Base-by-base conservation (phyloP, 64 coral and sea anemone species). In the Porites australiensis region DNA sequence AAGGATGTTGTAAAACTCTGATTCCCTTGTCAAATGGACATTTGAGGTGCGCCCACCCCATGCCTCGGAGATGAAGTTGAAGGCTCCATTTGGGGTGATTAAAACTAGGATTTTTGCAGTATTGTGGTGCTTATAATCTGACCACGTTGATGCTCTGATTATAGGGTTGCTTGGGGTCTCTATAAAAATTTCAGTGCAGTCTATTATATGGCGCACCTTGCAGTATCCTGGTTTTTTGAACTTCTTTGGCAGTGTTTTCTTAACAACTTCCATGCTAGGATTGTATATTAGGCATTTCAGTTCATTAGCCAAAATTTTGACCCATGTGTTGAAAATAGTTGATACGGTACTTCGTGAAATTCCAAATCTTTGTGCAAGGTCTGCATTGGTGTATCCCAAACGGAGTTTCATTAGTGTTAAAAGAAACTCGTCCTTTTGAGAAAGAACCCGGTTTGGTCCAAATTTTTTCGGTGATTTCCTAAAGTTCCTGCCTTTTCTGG, bases 51-150 rank as follows among this genome's bases (percentile, higher is more conserved):
- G 45, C 44, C 75, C 75, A 77, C 75, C 75, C 46, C 75, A 77
- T 50, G 75, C 45, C 48, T 77, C 27, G n/a, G 75, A 77, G 18
- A 71, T 71, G 68, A 77, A 77, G 20, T 77, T 77, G 52, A 77
- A 77, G 46, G 75, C 44, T 3, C 75, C 75, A 77, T 50, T 50
- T 77, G 75, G 44, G 45, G 48, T 77, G 4, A 77, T 77, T 50
- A 47, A 77, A 18, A 77, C 75, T 50, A 77, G 75, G 20, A 52
- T 52, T 79, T 93, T 93, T 66, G 64, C 72, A 50, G 91, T 93
- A 63, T 87, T 74, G 27, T 92, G 90, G 71, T 86, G 90, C 20
- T 92, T 85, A 54, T 92, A 77, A 62, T 88, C 86, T 44, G 82
- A 79, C 91, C 91, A 77, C 15, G 75, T 77, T 15, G 75, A 14